phyloP scores from a whole-genome alignment of 2,113 vertebrate genomes.

The Labeo rohita region DNA sequence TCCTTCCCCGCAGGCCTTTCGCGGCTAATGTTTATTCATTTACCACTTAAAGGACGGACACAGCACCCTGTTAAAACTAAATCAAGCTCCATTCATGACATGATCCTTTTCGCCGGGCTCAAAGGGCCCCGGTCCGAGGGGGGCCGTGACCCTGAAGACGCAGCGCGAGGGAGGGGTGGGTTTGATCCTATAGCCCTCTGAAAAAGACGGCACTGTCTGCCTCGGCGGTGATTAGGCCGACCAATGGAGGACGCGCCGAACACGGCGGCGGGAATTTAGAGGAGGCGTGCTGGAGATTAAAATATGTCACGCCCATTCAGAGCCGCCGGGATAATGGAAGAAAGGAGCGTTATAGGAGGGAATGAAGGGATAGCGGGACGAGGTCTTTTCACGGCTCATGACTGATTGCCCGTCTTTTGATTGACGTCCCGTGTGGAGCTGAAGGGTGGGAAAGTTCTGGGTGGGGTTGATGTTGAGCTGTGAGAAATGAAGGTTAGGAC shows the following conservation, averaged over 20 bases:
- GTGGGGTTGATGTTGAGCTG: conserved; percentile 60
- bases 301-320: conserved; percentile 55
- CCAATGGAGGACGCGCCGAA: conserved; percentile 58
- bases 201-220: conserved; percentile 55
- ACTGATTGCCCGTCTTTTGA: conserved; percentile 77
- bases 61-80: conserved; percentile 72
- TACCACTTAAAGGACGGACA: conserved; percentile 74
- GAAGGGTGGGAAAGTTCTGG: conserved; percentile 59
- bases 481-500: conserved; percentile 73
- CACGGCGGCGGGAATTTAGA: conserved; percentile 58
- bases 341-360: conserved; percentile 59
- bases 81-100: conserved; percentile 69
- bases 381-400: conserved; percentile 70
- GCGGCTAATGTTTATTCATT: conserved; percentile 80
- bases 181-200: conserved; percentile 40
- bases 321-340: conserved; percentile 56
- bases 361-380: conserved; percentile 64
- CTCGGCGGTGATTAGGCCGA: conserved; percentile 55
- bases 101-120: conserved; percentile 53
- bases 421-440: conserved; percentile 68
- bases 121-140: conserved; percentile 48
- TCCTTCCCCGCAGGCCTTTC: conserved; percentile 64
- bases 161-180: conserved; percentile 25
- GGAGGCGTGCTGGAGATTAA: conserved; percentile 57
- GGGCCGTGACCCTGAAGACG: conserved; percentile 52